Evolutionary conservation across 2,888 invertebrate species (phyloP).

Genomic region (Lordiphosa andalusiaca): DNA sequence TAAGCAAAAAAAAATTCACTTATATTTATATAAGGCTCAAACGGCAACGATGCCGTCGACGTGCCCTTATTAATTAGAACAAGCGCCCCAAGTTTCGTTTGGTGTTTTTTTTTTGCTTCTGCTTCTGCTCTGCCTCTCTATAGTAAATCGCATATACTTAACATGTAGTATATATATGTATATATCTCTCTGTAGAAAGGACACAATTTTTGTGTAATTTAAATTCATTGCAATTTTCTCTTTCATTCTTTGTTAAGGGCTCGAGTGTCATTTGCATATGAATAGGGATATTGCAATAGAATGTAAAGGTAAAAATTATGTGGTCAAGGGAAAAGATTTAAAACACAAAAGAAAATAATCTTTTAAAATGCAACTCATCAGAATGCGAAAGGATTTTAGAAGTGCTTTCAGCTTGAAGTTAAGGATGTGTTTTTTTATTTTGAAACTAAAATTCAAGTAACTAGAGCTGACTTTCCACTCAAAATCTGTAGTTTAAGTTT

Average conservation of each 20-base stretch:
- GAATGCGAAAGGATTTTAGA: no score
- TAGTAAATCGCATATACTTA: slow-evolving; percentile 1
- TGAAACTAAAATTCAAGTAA: no score
- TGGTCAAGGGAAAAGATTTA: neutral
- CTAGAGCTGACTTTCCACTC: no score
- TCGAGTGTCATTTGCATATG: slow-evolving; percentile 56
- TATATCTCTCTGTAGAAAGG: slow-evolving; percentile 12
- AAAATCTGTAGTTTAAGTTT: no score
- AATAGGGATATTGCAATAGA: slow-evolving; percentile 31
- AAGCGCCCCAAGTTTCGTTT: slow-evolving; percentile 51
- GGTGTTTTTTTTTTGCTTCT: neutral
- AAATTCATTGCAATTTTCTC: slow-evolving; percentile 62
- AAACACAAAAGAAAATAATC: neutral
- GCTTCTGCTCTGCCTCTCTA: neutral
- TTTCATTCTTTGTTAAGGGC: slow-evolving; percentile 3
- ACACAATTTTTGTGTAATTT: slow-evolving; percentile 49
- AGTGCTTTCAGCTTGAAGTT: no score
- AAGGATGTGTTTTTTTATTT: no score
- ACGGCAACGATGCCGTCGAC: slow-evolving; percentile 54
- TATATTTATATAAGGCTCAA: slow-evolving; percentile 44
- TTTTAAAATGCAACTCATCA: neutral
- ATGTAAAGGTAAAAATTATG: slow-evolving; percentile 10
- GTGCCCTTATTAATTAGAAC: slow-evolving; percentile 65
- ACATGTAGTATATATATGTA: neutral
- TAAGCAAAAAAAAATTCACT: slow-evolving; percentile 34